Percentiles rank a stretch among this genome's conserved stretches.
Conservation (phyloP, 2,113 vertebrate species). For the Pardalotus punctatus region DNA sequence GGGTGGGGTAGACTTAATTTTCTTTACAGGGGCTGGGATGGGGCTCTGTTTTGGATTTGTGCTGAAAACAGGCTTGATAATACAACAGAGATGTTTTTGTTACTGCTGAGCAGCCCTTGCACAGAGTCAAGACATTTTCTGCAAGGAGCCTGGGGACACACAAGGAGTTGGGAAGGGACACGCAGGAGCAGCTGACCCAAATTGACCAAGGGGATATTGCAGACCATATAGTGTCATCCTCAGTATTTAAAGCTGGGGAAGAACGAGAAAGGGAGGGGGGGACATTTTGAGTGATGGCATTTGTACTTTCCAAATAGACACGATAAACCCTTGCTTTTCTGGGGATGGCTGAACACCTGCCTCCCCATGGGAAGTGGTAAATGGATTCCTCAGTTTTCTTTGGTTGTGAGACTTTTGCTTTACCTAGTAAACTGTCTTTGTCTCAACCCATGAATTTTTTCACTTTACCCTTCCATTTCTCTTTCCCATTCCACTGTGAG, state of each 20-base stretch:
- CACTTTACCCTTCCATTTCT: background rate
- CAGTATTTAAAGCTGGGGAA: background rate
- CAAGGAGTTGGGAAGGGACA: background rate
- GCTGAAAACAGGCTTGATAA: background rate
- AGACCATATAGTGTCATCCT: background rate
- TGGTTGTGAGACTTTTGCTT: background rate
- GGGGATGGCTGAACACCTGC: background rate
- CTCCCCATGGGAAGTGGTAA: background rate
- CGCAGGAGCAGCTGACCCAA: background rate
- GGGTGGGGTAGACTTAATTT: background rate
- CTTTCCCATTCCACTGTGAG: background rate
- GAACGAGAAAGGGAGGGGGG: background rate
- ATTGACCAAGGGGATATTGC: background rate
- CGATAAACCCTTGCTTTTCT: background rate
- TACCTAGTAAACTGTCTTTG: background rate
- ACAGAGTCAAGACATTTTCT: background rate
- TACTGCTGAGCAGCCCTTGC: background rate
- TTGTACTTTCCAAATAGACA: background rate
- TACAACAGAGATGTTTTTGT: background rate
- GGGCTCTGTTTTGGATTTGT: background rate
- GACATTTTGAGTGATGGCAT: background rate
- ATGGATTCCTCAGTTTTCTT: background rate
- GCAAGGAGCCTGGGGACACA: background rate
- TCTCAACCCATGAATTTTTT: background rate
- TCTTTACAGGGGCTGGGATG: background rate